These are phyloP conservation scores for Mycalesis mineus DNA, from an alignment of 2,888 invertebrate species.

Conservation along the genomic window DNA sequence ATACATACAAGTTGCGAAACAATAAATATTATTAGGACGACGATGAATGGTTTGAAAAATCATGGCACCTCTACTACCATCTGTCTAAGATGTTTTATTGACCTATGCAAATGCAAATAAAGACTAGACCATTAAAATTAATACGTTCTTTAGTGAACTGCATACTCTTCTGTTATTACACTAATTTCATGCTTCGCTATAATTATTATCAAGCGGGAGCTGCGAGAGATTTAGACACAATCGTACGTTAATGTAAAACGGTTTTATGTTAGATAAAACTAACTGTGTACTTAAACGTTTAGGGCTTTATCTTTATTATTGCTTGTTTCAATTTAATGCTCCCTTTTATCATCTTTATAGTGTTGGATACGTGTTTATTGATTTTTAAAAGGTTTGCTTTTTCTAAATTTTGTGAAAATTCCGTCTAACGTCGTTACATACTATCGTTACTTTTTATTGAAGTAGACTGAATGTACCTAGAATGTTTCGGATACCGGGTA, in stretches of 20 bases:
- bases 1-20: no score
- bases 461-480: neutral
- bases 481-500: no score
- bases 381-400: neutral
- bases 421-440: neutral
- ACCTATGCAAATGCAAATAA: constrained; percentile 11
- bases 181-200: constrained; percentile 5
- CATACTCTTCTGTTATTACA: constrained; percentile 13
- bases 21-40: no score
- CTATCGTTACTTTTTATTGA: neutral
- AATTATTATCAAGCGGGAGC: constrained; percentile 6
- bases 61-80: neutral
- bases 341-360: neutral
- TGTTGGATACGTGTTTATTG: neutral
- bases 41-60: neutral
- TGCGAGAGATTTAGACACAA: constrained; percentile 16
- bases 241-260: constrained; percentile 10
- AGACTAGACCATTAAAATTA: constrained; percentile 1
- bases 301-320: neutral
- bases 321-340: neutral
- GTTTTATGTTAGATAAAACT: constrained; percentile 15
- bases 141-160: constrained; percentile 4
- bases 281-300: constrained; percentile 14
- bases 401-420: neutral
- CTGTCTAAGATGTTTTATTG: constrained; percentile 24